Percentiles rank a stretch among this genome's conserved stretches.
These are phyloP conservation scores for chimpanzee (Pan troglodytes) DNA, from an alignment of 2,113 vertebrate genomes.

Conservation along the genomic window NHGRI_mPanTro3-v2.1_pri NC_072401.2:54865001-54865500, in stretches of 20 bases:
- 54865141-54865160: neutral
- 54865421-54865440: neutral
- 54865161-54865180: neutral
- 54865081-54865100: neutral
- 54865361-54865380: neutral
- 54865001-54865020: no score
- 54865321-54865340: neutral
- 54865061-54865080: neutral
- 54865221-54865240: neutral
- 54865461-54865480: neutral
- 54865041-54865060: neutral
- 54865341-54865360: neutral
- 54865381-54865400: neutral
- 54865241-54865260: neutral
- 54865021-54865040: neutral
- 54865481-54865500: neutral
- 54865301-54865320: neutral
- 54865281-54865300: neutral
- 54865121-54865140: neutral
- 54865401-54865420: neutral
- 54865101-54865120: neutral
- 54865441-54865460: neutral
- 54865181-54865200: no score
- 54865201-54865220: neutral
- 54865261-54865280: neutral